These are phyloP conservation scores for Hylaeus anthracinus DNA, from an alignment of 1,140 invertebrate genomes.

Conservation along the genomic window DNA sequence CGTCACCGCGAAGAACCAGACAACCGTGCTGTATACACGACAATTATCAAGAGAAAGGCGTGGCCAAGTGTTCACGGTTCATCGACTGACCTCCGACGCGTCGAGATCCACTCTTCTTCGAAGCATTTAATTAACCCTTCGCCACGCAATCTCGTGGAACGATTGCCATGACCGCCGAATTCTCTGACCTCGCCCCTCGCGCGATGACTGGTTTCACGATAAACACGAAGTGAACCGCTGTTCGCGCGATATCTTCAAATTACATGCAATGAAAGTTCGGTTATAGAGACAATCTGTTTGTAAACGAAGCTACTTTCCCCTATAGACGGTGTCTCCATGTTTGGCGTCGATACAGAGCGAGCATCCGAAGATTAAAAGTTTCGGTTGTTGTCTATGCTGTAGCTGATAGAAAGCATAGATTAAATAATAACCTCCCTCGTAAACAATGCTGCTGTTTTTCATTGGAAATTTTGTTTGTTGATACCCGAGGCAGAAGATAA, in stretches of 20 bases:
- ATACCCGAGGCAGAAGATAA: too few species aligned
- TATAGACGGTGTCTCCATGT: too few species aligned
- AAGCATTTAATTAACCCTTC: conserved; percentile 65
- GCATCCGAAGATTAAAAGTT: too few species aligned
- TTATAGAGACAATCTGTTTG: too few species aligned
- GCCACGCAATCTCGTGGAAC: conserved; percentile 50
- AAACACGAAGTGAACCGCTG: background rate
- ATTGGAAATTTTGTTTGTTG: too few species aligned
- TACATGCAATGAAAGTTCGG: background rate
- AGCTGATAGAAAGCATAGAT: too few species aligned
- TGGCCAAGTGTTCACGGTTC: conserved; percentile 54
- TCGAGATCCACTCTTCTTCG: conserved; percentile 39
- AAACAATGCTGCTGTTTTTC: too few species aligned
- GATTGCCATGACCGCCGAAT: conserved; percentile 45
- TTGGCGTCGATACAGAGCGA: too few species aligned
- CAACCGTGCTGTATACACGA: conserved; percentile 35
- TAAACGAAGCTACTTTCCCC: too few species aligned
- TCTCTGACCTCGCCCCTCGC: background rate
- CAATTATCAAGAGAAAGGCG: conserved; percentile 60
- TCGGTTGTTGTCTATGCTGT: too few species aligned
- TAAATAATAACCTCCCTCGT: too few species aligned
- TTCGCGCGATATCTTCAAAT: background rate
- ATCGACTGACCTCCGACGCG: conserved; percentile 51
- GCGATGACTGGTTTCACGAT: background rate
- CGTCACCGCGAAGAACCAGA: conserved; percentile 23